Evolutionary conservation across 2,113 vertebrate species (phyloP), one percentile per base, ranked within the genome.

Genomic region (Sander vitreus): DNA sequence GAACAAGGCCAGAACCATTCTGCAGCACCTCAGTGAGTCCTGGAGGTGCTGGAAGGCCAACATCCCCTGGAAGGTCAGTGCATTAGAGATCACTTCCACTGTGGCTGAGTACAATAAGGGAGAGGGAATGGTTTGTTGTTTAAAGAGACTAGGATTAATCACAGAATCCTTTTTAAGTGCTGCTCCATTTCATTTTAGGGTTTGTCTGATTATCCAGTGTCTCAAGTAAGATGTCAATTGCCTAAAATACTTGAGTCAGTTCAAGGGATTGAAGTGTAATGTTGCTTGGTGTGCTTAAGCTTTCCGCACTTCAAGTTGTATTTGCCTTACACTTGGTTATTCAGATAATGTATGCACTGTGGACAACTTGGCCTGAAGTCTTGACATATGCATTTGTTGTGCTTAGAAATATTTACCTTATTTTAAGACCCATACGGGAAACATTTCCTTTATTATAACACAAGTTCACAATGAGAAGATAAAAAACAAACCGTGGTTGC

Each of bases 1-100:
- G 93, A 99, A 99, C 95, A 99, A 99, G 89, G 99, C 99, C 85
- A 96, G 99, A 80, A 99, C 99, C 72, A 99, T 99, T 86, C 91
- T 99, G 93, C 99, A 99, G 94, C 98, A 99, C 78, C 96, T 99
- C 66, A 99, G 98, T 0, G 99, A 99, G 88, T 99, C 99, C 55
- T 99, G 99, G 99, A 96, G 99, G 25, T 99, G 99, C 94, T 99
- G 99, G 99, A 99, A 99, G 86, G 99, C 99, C 85, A 99, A 99
- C 81, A 99, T 99, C 83, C 99, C 99, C 33, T 99, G 99, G 99
- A 99, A 99, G 96, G 98, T 96, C 64, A 68, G 72, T 81, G 11
- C 14, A 0, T 33, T 23, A 33, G n/a, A 55, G 3, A 73, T 65
- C 25, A n/a, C 12, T 12, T 57, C 12, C 4, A 8, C n/a, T 53